phyloP scores from a whole-genome alignment of 2,797 vertebrate species.

The Steatocranus sp. region DNA sequence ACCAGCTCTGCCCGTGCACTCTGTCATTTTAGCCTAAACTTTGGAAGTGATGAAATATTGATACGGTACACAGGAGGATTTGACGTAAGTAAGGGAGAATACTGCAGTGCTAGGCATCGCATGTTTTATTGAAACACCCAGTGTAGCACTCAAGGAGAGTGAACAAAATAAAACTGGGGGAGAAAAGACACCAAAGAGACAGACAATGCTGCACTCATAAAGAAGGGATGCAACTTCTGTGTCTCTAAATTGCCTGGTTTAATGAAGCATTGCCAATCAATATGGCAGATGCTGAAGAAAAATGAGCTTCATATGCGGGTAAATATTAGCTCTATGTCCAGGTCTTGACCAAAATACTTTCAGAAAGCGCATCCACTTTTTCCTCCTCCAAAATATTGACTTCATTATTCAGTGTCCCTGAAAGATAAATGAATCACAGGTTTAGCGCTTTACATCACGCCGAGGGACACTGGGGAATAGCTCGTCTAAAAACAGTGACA shows the following conservation, averaged over 20 bases:
- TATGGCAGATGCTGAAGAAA: constrained; percentile 32
- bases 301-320: constrained; percentile 35
- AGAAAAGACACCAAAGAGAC: constrained; percentile 16
- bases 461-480: background rate
- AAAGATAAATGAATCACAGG: constrained; percentile 16
- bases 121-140: constrained; percentile 77
- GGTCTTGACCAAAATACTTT: constrained; percentile 5
- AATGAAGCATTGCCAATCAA: constrained; percentile 56
- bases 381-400: background rate
- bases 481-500: background rate
- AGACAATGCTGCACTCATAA: background rate
- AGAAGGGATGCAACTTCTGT: constrained; percentile 16
- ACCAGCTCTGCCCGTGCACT: background rate
- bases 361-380: background rate
- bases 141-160: constrained; percentile 59
- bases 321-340: constrained; percentile 31
- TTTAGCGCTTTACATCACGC: background rate
- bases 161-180: constrained; percentile 28
- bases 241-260: constrained; percentile 48
- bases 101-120: constrained; percentile 59
- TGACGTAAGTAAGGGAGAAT: constrained; percentile 66
- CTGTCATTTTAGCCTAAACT: constrained; percentile 64
- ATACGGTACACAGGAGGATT: constrained; percentile 65
- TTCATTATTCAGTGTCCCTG: constrained; percentile 23
- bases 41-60: constrained; percentile 69